These are phyloP conservation scores for Iguana delicatissima DNA, from an alignment of 2,797 vertebrate species.

Conservation along the genomic window DNA sequence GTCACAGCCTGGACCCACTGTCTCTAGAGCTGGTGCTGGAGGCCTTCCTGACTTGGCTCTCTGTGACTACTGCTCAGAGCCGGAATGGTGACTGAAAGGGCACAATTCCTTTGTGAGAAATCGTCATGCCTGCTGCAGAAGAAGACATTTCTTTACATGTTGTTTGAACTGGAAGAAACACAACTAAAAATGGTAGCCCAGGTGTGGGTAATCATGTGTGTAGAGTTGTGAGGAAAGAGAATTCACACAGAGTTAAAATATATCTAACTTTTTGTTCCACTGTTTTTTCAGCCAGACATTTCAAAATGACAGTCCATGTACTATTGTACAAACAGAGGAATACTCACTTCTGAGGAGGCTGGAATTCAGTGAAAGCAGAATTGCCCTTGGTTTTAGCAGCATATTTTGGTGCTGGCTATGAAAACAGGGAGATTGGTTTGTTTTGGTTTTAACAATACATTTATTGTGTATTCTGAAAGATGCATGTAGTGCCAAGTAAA, in stretches of 20 bases:
- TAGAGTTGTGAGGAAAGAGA: conserved; percentile 31
- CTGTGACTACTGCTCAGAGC: background rate
- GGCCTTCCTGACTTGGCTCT: background rate
- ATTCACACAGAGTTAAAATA: conserved; percentile 23
- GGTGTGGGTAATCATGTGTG: conserved; percentile 39
- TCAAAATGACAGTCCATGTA: conserved; percentile 19
- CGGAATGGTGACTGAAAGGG: background rate
- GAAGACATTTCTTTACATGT: conserved; percentile 27
- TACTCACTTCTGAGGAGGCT: background rate
- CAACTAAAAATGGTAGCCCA: conserved; percentile 45
- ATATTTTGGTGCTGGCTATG: conserved; percentile 57
- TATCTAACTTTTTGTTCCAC: conserved; percentile 46
- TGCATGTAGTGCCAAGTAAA: background rate
- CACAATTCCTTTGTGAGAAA: conserved; percentile 14
- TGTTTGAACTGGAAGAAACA: conserved; percentile 53
- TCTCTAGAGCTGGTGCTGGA: background rate
- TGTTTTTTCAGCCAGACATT: conserved; percentile 14
- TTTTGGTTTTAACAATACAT: background rate
- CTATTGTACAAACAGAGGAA: conserved; percentile 52
- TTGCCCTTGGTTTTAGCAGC: conserved; percentile 64
- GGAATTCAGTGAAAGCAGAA: conserved; percentile 43
- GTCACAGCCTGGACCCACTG: background rate
- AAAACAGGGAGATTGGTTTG: conserved; percentile 16
- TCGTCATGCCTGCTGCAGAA: conserved; percentile 23
- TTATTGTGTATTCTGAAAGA: background rate